A percentile compares a stretch with the other conserved stretches of the same genome.
phyloP scores from a whole-genome alignment of 1,140 invertebrate genomes.

The Phortica variegata region DNA sequence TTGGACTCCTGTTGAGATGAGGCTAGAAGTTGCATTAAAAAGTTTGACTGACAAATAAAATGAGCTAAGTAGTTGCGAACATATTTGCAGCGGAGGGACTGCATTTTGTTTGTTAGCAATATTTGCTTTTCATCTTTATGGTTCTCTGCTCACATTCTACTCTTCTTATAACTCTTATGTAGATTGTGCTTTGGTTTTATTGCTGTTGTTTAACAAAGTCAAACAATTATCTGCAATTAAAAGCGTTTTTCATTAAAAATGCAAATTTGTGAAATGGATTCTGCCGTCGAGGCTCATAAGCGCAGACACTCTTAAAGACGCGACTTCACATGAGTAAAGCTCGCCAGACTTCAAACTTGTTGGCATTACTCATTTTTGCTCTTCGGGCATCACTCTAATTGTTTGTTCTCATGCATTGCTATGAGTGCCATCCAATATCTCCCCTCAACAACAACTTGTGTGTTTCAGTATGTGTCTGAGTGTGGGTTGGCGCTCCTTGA shows the following conservation, averaged over 20 bases:
- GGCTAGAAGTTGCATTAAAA: slow-evolving; percentile 49
- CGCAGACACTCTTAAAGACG: slow-evolving; percentile 9
- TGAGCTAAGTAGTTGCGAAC: slow-evolving; percentile 52
- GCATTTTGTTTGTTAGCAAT: slow-evolving; percentile 33
- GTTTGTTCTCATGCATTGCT: slow-evolving; percentile 41
- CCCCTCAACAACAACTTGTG: no score
- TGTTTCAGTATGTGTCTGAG: no score
- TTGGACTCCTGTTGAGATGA: slow-evolving; percentile 34
- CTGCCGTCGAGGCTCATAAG: slow-evolving; percentile 49
- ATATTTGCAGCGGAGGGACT: slow-evolving; percentile 53
- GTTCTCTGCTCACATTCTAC: slow-evolving; percentile 8
- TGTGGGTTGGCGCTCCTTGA: slow-evolving; percentile 15
- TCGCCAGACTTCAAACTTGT: background rate
- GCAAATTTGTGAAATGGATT: slow-evolving; percentile 53
- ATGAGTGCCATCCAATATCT: no score
- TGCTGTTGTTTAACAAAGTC: slow-evolving; percentile 47
- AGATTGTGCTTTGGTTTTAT: slow-evolving; percentile 28
- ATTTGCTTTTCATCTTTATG: slow-evolving; percentile 1
- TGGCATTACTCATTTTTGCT: background rate
- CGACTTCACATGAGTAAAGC: slow-evolving; percentile 7
- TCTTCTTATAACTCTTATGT: background rate
- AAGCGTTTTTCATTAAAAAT: slow-evolving; percentile 54
- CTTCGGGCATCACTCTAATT: slow-evolving; percentile 18
- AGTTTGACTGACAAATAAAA: slow-evolving; percentile 39
- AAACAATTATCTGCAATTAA: slow-evolving; percentile 54